Evolutionary conservation across 2,113 vertebrate species (phyloP), one percentile per base, ranked within the genome.

Genomic region (Sylvia atricapilla): DNA sequence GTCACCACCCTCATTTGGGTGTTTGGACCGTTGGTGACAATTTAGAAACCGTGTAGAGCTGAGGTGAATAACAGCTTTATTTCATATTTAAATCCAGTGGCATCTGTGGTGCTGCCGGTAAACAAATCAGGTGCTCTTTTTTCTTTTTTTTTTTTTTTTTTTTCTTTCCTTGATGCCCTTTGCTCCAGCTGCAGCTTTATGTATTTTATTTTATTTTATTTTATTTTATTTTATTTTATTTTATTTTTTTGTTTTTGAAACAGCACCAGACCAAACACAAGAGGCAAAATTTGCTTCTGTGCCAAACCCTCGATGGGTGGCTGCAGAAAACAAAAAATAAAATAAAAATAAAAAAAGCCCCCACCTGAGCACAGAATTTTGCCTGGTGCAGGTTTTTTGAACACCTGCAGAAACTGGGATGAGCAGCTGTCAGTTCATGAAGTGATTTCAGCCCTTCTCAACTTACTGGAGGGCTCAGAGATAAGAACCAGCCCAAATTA

Each of bases 51-150:
- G 3, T 31, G 68, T 24, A 1, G 55, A 2, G 50, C 59, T 60
- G n/a, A 85, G 55, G 25, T 68, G 35, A 89, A 49, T 11, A 90
- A 52, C 80, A 86, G 49, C 20, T 74, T 93, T 81, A 66, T 74
- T 72, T 94, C 41, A 3, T 80, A 95, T 91, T 94, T 93, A 95
- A 95, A 96, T 94, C 84, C 44, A 28, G 93, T 74, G 94, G 91
- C 63, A 35, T 93, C 52, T 94, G 84, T 77, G 92, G 93, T 86
- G 49, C 68, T 59, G 72, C 53, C 63, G 90, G 72, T 91, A 91
- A 93, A 83, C 92, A 95, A 94, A 94, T 86, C 15, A 24, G 15
- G 37, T 5, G 43, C 0, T 14, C n/a, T n/a, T n/a, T n/a, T n/a
- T n/a, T n/a, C n/a, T n/a, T n/a, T n/a, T n/a, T n/a, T n/a, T n/a